Base-by-base conservation (phyloP, 2,113 vertebrate genomes). In the Astur gentilis region DNA sequence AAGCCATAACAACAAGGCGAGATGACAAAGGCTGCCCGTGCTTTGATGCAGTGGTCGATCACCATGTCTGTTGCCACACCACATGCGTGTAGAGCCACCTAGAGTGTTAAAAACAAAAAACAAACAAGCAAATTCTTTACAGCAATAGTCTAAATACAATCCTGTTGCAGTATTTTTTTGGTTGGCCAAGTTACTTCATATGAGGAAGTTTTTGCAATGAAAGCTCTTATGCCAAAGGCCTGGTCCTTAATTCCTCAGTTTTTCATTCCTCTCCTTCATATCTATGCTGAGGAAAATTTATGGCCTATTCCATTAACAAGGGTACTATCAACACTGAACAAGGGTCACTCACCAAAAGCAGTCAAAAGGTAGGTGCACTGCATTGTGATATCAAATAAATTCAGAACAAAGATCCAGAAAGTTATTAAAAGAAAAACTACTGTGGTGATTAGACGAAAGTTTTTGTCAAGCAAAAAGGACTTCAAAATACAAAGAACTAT, bases 61-160 rank as follows among this genome's bases (percentile, higher is more conserved):
- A 99, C 99, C 99, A 99, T 99, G 97, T 99, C 99, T 23, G 99
- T 99, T 5, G 99, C 99, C 85, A 99, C 98, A 11, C 99, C 99
- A 40, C 99, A 99, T 6, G 99, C 99, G 11, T 99, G 99, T 73
- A 99, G 96, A 8, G 99, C 99, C 58, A 99, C 99, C 99, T 99
- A 81, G 38, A 92, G 70, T 61, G 47, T 83, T 29, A 40, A 77
- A 87, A 86, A 50, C 58, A 47, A 86, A 79, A 70, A 84, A 34
- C 61, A 52, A 57, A 49, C 15, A 87, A 67, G 45, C 31, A 55
- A n/a, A 87, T 36, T 32, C 27, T 23, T 75, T 52, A 83, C 0
- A 62, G 34, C 25, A 67, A 50, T 29, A 20, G 23, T 82, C 34
- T 47, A 60, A 25, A 66, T 16, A 65, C 20, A 76, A 61, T 13